Evolutionary conservation across 2,888 invertebrate genomes (phyloP).

Genomic region (Parthenolecanium corni): DNA sequence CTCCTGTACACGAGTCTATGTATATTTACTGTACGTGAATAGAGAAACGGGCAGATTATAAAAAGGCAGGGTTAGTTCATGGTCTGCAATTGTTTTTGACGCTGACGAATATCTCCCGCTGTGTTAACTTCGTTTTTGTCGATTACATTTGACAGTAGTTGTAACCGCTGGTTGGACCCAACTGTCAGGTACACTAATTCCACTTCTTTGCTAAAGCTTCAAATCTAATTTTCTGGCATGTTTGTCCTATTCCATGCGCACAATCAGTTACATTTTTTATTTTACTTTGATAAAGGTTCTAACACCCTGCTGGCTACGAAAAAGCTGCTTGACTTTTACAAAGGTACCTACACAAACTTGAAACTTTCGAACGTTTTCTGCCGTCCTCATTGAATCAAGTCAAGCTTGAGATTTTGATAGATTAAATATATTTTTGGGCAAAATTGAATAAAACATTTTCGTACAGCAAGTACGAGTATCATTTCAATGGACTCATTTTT

Average conservation of each 20-base stretch:
- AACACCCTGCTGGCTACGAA: neutral
- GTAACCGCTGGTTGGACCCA: constrained; percentile 19
- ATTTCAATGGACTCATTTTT: too few species aligned
- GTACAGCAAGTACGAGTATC: too few species aligned
- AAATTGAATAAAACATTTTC: too few species aligned
- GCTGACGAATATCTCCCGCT: constrained; percentile 24
- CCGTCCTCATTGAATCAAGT: too few species aligned
- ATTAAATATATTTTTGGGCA: too few species aligned
- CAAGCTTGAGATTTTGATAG: too few species aligned
- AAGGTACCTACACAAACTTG: too few species aligned
- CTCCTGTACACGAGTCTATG: neutral
- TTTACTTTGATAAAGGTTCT: too few species aligned
- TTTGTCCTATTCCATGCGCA: neutral
- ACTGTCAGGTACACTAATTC: constrained; percentile 25
- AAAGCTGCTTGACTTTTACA: neutral
- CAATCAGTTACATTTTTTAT: too few species aligned
- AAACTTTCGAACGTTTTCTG: too few species aligned
- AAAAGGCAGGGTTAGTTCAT: neutral
- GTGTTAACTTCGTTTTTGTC: constrained; percentile 24
- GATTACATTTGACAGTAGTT: constrained; percentile 22
- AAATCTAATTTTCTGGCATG: neutral
- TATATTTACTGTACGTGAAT: neutral
- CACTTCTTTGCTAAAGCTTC: neutral
- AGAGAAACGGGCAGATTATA: constrained; percentile 14
- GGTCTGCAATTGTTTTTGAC: constrained; percentile 25